These are phyloP conservation scores for Bolborhynchus lineola DNA, from an alignment of 2,113 vertebrate genomes.

Conservation along the genomic window DNA sequence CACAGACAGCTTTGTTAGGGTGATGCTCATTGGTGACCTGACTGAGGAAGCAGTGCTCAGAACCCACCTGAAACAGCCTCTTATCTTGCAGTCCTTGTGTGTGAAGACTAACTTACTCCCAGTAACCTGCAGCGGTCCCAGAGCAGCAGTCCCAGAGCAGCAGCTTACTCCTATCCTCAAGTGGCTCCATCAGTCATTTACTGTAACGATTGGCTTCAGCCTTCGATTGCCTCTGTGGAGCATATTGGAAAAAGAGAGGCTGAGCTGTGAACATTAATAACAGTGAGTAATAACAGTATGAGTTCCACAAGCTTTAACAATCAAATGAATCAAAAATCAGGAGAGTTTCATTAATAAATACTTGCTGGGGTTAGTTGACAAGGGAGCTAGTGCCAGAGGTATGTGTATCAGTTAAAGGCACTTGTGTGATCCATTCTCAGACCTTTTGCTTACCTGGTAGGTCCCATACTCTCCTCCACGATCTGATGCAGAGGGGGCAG, in stretches of 20 bases:
- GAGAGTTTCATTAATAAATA: constrained; percentile 30
- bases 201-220: constrained; percentile 19
- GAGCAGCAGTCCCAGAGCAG: background rate
- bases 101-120: background rate
- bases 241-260: constrained; percentile 34
- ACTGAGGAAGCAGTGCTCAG: background rate
- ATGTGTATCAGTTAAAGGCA: background rate
- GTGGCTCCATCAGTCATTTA: constrained; percentile 28
- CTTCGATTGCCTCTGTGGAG: constrained; percentile 50
- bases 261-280: constrained; percentile 54
- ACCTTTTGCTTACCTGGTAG: background rate
- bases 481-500: background rate
- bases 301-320: constrained; percentile 54
- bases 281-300: constrained; percentile 29
- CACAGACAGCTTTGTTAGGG: background rate
- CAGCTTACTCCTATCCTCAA: background rate
- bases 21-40: background rate
- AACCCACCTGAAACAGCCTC: background rate
- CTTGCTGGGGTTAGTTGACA: background rate
- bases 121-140: background rate
- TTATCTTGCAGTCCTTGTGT: background rate
- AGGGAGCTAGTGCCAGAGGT: background rate
- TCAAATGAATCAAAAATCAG: constrained; percentile 44
- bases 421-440: background rate
- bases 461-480: background rate